These are phyloP conservation scores for Osedax fenrisi DNA, from an alignment of 2,888 invertebrate species.

Conservation along the genomic window DNA sequence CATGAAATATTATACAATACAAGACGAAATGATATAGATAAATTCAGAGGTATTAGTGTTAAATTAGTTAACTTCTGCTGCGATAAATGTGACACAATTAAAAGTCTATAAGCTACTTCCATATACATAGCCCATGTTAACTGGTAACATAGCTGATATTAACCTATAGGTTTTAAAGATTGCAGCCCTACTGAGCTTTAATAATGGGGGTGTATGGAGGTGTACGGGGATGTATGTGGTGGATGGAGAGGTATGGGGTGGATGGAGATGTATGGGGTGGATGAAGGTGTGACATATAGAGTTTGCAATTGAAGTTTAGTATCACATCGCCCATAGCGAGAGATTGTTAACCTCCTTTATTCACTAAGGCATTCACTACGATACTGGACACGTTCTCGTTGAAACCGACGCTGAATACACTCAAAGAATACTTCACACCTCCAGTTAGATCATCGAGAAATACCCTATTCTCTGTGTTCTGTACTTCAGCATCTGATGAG, in stretches of 20 bases:
- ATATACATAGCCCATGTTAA: no score
- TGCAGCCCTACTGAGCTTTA: no score
- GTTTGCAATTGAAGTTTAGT: neutral
- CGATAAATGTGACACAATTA: no score
- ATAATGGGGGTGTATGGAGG: no score
- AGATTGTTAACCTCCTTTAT: neutral
- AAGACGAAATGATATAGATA: no score
- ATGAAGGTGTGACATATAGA: neutral
- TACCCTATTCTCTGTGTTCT: neutral
- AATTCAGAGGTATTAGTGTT: no score
- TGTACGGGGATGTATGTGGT: neutral
- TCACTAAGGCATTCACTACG: neutral
- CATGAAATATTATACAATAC: no score
- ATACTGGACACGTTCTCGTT: neutral
- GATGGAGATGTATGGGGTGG: neutral
- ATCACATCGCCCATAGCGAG: neutral
- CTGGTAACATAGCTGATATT: no score
- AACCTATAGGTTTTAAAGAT: no score
- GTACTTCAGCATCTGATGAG: neutral
- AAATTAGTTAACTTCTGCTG: no score
- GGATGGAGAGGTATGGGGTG: neutral
- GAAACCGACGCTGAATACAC: neutral
- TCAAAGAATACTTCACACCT: neutral
- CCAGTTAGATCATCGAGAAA: neutral
- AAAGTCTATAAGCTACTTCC: no score